These are phyloP conservation scores for Tribolium freemani DNA, from an alignment of 2,888 invertebrate genomes.

Conservation along the genomic window DNA sequence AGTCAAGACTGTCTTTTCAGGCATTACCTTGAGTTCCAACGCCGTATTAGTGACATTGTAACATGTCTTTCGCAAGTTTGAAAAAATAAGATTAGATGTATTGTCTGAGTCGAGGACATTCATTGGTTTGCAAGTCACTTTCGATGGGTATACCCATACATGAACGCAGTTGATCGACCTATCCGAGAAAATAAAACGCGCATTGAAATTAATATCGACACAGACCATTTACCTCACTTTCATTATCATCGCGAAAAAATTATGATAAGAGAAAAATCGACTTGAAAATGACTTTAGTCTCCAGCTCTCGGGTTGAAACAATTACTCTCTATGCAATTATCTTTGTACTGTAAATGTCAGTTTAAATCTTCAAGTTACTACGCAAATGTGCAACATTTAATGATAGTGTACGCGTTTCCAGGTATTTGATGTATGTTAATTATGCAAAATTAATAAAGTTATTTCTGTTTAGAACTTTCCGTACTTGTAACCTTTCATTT, in stretches of 20 bases:
- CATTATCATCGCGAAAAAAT: background rate
- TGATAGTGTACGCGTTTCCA: constrained; percentile 1
- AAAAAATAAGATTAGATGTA: constrained; percentile 39
- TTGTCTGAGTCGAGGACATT: constrained; percentile 40
- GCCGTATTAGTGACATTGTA: constrained; percentile 27
- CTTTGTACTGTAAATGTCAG: background rate
- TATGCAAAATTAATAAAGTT: constrained; percentile 4
- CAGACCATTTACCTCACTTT: background rate
- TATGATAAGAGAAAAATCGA: background rate
- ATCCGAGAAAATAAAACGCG: constrained; percentile 8
- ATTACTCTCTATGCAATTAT: background rate
- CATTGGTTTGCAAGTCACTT: constrained; percentile 42
- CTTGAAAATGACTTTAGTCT: background rate
- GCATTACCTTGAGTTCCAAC: constrained; percentile 21
- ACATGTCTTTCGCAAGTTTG: constrained; percentile 20
- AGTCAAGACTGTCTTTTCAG: constrained; percentile 9
- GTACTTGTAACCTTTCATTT: constrained; percentile 18
- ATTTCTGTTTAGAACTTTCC: background rate
- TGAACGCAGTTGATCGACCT: constrained; percentile 33
- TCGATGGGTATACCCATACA: constrained; percentile 27
- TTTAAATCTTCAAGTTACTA: background rate
- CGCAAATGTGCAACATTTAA: constrained; percentile 1
- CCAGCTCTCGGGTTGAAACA: background rate
- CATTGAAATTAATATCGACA: constrained; percentile 16
- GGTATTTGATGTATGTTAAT: constrained; percentile 7